These are phyloP conservation scores for Caenorhabditis parvicauda DNA, from an alignment of 2,888 invertebrate genomes.

Conservation along the genomic window DNA sequence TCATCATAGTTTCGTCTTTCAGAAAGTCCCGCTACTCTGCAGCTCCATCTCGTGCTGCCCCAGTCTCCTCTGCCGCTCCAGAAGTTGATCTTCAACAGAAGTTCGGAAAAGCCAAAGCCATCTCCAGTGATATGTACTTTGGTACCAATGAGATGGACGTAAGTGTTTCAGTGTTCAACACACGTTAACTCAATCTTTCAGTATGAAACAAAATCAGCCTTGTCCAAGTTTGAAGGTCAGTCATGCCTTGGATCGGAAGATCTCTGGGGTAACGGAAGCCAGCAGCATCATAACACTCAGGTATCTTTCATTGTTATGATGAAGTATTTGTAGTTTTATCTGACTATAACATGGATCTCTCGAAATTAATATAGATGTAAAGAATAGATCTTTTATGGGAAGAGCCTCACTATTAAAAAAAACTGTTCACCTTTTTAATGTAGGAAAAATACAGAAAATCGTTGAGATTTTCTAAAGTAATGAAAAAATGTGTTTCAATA, in stretches of 20 bases:
- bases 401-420: not conserved
- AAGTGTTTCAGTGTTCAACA: conserved; percentile 4
- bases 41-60: conserved; percentile 14
- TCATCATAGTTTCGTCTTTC: no score
- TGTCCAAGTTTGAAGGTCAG: conserved; percentile 85
- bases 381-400: no score
- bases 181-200: conserved; percentile 30
- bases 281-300: conserved; percentile 30
- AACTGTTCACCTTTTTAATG: not conserved
- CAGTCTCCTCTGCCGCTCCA: conserved; percentile 11
- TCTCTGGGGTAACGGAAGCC: conserved; percentile 75
- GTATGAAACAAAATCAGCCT: conserved; percentile 66
- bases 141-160: conserved; percentile 69
- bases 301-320: conserved; percentile 4
- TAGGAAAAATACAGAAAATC: not conserved
- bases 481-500: no score
- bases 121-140: conserved; percentile 95
- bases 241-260: conserved; percentile 93
- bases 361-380: no score
- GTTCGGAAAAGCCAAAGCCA: conserved; percentile 93
- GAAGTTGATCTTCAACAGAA: conserved; percentile 85
- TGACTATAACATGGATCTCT: no score
- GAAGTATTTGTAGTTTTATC: no score
- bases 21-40: conserved; percentile 35
- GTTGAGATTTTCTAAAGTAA: no score